Evolutionary conservation across 2,797 vertebrate genomes (phyloP), one percentile per base, ranked within the genome.

Genomic region (Girardinus metallicus): DNA sequence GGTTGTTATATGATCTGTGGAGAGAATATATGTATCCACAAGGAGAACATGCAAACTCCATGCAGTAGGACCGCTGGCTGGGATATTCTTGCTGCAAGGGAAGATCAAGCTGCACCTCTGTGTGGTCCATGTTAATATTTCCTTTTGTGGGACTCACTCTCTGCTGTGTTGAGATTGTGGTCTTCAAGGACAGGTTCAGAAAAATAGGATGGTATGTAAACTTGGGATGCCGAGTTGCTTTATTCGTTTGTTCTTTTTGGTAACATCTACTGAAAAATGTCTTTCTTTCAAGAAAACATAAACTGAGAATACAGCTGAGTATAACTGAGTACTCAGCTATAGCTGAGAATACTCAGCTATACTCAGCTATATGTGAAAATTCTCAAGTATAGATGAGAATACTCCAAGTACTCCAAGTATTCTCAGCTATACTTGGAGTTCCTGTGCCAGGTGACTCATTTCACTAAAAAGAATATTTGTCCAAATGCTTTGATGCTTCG

Each of bases 141-240:
- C 77, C 71, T 85, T 71, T 21, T 1, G 1, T 51, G 77, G 66
- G 77, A 66, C 44, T 80, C 21, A 4, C 73, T 81, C 81, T 78
- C 77, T 88, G 80, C 86, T 86, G 78, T 80, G 55, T 62, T 85
- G 39, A 62, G 57, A 80, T 70, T 68, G 75, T 78, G 73, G 72
- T 78, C 57, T 80, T 84, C 31, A 76, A 46, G 31, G 34, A 49
- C 39, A 36, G 55, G 73, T 77, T 76, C 39, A 57, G 44, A 80
- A 43, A 84, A 83, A 57, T 9, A 47, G 4, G 36, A 41, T 68
- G 68, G 74, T 73, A 39, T 47, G 23, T 72, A 57, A 36, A 75
- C 5, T 18, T 53, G 21, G 71, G 73, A 18, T 11, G 73, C 60
- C 82, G 7, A 1, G 83, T 83, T 72, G 71, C 36, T 49, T 68